Conservation (phyloP, 2,113 vertebrate genomes). For the Mungos mungo region DNA sequence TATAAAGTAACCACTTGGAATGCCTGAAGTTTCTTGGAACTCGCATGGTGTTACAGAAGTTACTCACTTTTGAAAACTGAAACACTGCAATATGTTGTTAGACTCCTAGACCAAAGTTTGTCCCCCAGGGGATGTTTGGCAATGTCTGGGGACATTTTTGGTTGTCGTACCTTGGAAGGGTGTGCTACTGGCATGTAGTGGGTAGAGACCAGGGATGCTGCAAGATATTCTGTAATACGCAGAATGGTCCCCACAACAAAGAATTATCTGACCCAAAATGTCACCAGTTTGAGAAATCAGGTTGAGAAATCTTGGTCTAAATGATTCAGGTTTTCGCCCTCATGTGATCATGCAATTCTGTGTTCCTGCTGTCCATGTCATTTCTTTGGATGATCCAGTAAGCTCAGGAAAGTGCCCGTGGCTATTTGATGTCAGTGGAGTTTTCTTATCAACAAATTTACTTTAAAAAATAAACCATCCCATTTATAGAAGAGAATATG, state of each 20-base stretch:
- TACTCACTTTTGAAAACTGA: neutral
- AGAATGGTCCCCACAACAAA: neutral
- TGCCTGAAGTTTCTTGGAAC: neutral
- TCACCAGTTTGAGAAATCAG: neutral
- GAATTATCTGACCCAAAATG: neutral
- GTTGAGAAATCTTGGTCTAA: neutral
- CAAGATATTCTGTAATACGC: neutral
- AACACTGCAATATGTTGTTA: neutral
- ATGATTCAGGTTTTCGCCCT: neutral
- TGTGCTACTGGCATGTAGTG: neutral
- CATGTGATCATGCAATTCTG: neutral
- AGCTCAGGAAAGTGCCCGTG: neutral
- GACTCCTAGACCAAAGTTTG: neutral
- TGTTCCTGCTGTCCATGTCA: neutral
- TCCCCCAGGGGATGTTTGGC: neutral
- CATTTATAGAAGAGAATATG: neutral
- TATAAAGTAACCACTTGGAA: neutral
- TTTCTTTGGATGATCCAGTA: neutral
- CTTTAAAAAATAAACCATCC: neutral
- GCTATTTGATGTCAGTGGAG: neutral
- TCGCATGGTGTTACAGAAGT: neutral
- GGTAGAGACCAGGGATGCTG: neutral
- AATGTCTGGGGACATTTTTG: neutral
- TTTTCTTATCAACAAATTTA: neutral
- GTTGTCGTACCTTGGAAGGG: neutral